phyloP scores from a whole-genome alignment of 2,888 invertebrate genomes.

The Orgyia antiqua region DNA sequence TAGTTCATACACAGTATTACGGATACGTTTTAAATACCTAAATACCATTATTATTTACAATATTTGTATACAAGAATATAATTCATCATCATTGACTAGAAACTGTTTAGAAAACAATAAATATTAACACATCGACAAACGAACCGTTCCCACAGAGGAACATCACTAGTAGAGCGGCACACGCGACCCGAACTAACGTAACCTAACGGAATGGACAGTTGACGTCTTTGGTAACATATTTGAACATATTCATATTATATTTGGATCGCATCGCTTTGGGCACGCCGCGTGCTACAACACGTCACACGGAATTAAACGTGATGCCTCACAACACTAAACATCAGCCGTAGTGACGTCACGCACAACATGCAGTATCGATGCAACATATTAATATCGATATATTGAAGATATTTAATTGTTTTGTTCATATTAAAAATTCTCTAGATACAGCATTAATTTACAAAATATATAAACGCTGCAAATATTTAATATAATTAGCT shows the following conservation, averaged over 20 bases:
- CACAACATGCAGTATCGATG: no score
- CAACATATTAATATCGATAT: no score
- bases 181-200: not conserved
- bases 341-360: not conserved
- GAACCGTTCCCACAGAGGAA: conserved; percentile 46
- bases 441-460: no score
- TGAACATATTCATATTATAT: conserved; percentile 41
- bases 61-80: conserved; percentile 60
- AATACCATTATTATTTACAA: conserved; percentile 55
- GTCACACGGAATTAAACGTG: conserved; percentile 2
- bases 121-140: conserved; percentile 34
- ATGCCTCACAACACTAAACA: not conserved
- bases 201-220: conserved; percentile 49
- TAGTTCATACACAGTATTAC: conserved; percentile 32
- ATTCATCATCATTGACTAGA: conserved; percentile 64
- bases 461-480: no score
- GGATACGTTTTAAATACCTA: conserved; percentile 54
- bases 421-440: no score
- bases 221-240: conserved; percentile 68
- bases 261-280: conserved; percentile 29
- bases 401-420: not conserved
- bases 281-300: conserved; percentile 1
- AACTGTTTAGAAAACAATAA: conserved; percentile 56
- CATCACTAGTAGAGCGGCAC: conserved; percentile 22
- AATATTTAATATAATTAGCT: conserved; percentile 71